Evolutionary conservation across 1,140 invertebrate species (phyloP).

Genomic region (Trachelipus rathkii): DNA sequence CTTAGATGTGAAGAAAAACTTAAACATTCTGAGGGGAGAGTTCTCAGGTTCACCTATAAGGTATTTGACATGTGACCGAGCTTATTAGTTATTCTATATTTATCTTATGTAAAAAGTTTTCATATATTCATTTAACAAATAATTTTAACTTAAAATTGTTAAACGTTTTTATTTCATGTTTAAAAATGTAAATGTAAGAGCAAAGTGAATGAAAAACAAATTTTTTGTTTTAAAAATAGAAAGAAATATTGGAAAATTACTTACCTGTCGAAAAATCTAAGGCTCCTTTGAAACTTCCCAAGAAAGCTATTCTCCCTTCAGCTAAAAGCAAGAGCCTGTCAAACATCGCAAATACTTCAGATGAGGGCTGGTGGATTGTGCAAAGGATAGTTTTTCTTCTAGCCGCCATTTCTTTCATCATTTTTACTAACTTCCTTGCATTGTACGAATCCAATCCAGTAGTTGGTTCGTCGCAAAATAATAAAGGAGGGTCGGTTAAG

Average conservation of each 20-base stretch:
- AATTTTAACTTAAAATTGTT: no score
- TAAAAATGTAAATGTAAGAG: no score
- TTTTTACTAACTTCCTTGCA: conserved; percentile 57
- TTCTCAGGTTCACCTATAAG: no score
- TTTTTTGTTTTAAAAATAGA: no score
- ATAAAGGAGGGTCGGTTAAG: conserved; percentile 57
- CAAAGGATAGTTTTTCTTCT: conserved; percentile 73
- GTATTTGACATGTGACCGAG: no score
- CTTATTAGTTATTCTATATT: no score
- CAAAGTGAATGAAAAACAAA: no score
- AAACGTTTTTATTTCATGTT: no score
- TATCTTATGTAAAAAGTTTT: no score
- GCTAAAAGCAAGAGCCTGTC: conserved; percentile 70
- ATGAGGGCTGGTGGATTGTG: conserved; percentile 82
- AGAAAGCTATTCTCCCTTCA: conserved; percentile 72
- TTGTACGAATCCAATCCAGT: conserved; percentile 60
- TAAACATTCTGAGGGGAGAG: no score
- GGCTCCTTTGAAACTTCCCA: conserved; percentile 57
- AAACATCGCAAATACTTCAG: conserved; percentile 75
- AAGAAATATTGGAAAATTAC: neutral
- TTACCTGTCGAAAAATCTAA: conserved; percentile 52
- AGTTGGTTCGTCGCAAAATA: conserved; percentile 61
- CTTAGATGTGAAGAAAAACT: no score
- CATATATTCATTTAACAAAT: no score
- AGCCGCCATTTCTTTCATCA: conserved; percentile 61